A percentile compares a stretch with the other conserved stretches of the same genome.
phyloP scores from a whole-genome alignment of 2,888 invertebrate species.

The Metallyticus violacea region DNA sequence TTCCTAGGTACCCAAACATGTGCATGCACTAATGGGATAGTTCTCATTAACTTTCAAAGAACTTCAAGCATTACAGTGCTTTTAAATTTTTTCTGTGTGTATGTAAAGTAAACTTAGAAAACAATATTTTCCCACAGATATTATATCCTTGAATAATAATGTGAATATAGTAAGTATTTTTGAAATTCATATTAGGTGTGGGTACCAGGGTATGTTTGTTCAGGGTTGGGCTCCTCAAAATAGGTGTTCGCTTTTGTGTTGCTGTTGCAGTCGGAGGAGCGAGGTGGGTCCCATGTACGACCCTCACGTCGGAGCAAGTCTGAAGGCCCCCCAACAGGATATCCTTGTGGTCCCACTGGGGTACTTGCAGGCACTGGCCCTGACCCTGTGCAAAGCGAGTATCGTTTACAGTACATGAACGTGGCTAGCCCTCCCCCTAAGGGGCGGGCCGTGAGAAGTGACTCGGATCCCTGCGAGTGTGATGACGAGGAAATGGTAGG shows the following conservation, averaged over 20 bases:
- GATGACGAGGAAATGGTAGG: slow-evolving; percentile 25
- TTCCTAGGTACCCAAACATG: not conserved
- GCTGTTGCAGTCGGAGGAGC: slow-evolving; percentile 64
- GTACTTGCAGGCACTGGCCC: slow-evolving; percentile 50
- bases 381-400: slow-evolving; percentile 30
- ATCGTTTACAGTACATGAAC: slow-evolving; percentile 34
- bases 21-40: too few relatives aligned
- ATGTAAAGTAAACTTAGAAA: not conserved
- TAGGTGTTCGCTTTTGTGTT: slow-evolving; percentile 10
- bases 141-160: too few relatives aligned
- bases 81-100: not conserved
- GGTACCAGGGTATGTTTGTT: not conserved
- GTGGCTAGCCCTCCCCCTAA: slow-evolving; percentile 26
- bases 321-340: slow-evolving; percentile 61
- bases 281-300: slow-evolving; percentile 55
- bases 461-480: slow-evolving; percentile 41
- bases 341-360: slow-evolving; percentile 41
- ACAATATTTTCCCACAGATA: too few relatives aligned
- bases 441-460: slow-evolving; percentile 50
- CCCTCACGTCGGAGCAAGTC: slow-evolving; percentile 76
- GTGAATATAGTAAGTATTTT: too few relatives aligned
- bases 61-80: too few relatives aligned
- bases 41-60: not conserved
- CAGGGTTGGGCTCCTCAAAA: not conserved
- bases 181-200: not conserved